Evolutionary conservation across 1,140 invertebrate species (phyloP).

Genomic region (Rhagoletis zephyria): DNA sequence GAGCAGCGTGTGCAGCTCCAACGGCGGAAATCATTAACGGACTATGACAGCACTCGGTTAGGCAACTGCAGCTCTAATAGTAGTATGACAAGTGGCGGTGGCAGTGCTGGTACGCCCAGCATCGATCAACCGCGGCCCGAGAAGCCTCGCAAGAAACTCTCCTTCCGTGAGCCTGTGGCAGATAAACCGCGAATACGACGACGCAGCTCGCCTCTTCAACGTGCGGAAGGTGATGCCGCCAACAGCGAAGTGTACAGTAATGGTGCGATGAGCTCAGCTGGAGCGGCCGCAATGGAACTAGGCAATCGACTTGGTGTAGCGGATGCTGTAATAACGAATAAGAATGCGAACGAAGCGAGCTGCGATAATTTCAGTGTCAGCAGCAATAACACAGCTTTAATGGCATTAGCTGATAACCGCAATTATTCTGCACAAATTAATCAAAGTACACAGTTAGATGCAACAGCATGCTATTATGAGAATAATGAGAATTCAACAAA

Average conservation of each 20-base stretch:
- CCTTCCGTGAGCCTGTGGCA: constrained; percentile 82
- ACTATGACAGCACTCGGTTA: constrained; percentile 56
- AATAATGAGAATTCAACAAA: constrained; percentile 36
- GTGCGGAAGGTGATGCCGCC: not conserved
- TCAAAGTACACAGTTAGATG: not conserved
- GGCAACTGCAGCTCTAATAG: constrained; percentile 61
- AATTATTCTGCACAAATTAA: constrained; percentile 44
- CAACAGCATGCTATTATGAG: constrained; percentile 3
- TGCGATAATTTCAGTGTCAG: constrained; percentile 48
- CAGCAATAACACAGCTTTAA: constrained; percentile 62
- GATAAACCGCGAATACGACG: constrained; percentile 63
- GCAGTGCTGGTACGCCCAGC: constrained; percentile 58
- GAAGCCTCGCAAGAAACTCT: constrained; percentile 86
- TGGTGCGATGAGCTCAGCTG: not conserved
- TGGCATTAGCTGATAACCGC: constrained; percentile 52
- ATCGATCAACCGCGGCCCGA: constrained; percentile 74
- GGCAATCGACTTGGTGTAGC: not conserved
- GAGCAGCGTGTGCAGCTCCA: constrained; percentile 61
- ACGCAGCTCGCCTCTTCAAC: constrained; percentile 67
- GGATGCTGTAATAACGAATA: not conserved
- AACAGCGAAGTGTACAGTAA: not conserved
- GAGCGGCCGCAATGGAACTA: not conserved
- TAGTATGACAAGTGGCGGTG: constrained; percentile 54
- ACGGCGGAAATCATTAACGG: constrained; percentile 57
- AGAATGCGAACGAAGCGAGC: constrained; percentile 31